phyloP scores from a whole-genome alignment of 1,140 invertebrate genomes.

The Neuroterus valhalla region DNA sequence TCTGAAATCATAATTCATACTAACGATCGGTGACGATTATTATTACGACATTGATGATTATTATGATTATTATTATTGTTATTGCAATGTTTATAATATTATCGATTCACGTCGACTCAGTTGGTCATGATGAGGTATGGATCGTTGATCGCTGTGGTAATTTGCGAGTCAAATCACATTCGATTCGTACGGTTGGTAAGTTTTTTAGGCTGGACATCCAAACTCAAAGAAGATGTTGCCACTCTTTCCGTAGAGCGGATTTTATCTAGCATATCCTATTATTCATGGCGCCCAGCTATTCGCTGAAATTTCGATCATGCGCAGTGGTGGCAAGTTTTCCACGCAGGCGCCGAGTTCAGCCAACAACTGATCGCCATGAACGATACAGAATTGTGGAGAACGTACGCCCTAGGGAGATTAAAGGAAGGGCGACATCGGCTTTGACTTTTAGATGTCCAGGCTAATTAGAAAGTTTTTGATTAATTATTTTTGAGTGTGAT shows the following conservation, averaged over 20 bases:
- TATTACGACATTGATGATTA: slow-evolving; percentile 55
- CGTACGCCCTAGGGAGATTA: too few relatives aligned
- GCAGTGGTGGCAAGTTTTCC: too few relatives aligned
- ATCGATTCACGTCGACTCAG: slow-evolving; percentile 58
- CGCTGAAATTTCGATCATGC: too few relatives aligned
- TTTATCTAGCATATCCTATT: too few relatives aligned
- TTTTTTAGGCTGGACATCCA: slow-evolving; percentile 49
- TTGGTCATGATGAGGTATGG: slow-evolving; percentile 54
- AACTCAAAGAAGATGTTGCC: too few relatives aligned
- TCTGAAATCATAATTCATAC: slow-evolving; percentile 65
- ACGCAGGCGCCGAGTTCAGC: too few relatives aligned
- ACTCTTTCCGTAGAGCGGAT: too few relatives aligned
- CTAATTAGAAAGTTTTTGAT: slow-evolving; percentile 33
- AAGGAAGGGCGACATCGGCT: too few relatives aligned
- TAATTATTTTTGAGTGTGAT: slow-evolving; percentile 19
- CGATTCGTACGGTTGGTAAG: slow-evolving; percentile 52
- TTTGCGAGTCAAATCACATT: slow-evolving; percentile 54
- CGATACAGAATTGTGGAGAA: too few relatives aligned
- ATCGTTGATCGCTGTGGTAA: slow-evolving; percentile 49
- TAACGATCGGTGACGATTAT: slow-evolving; percentile 61
- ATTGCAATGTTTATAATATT: slow-evolving; percentile 71
- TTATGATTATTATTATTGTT: slow-evolving; percentile 66
- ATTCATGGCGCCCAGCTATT: too few relatives aligned
- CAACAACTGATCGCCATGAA: too few relatives aligned
- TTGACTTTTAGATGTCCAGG: too few relatives aligned